These are phyloP conservation scores for Australoheros facetus DNA, from an alignment of 2,797 vertebrate genomes.

Conservation along the genomic window DNA sequence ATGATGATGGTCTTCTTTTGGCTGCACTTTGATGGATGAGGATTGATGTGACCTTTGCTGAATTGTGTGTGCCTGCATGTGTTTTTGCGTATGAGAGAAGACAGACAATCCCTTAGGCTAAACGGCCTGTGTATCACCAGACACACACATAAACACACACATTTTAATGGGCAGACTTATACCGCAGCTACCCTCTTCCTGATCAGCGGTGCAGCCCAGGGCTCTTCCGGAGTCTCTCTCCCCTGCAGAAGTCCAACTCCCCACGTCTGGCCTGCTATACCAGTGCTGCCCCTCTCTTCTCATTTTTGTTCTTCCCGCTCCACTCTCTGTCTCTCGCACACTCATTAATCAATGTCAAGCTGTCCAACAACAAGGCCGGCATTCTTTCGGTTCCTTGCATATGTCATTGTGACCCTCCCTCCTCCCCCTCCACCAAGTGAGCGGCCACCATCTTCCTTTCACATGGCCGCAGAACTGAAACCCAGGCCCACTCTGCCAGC, in stretches of 20 bases:
- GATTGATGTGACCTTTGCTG: slow-evolving; percentile 62
- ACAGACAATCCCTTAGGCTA: slow-evolving; percentile 60
- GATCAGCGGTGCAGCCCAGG: slow-evolving; percentile 63
- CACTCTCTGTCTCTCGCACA: slow-evolving; percentile 77
- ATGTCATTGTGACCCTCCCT: slow-evolving; percentile 89
- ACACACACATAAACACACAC: slow-evolving; percentile 17
- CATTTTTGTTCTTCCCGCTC: slow-evolving; percentile 65
- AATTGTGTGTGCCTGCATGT: slow-evolving; percentile 52
- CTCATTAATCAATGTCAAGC: slow-evolving; percentile 99
- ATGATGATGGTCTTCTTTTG: slow-evolving; percentile 49
- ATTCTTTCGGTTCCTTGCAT: slow-evolving; percentile 91
- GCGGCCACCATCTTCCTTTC: slow-evolving; percentile 83
- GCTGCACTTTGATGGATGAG: slow-evolving; percentile 66
- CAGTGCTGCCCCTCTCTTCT: slow-evolving; percentile 72
- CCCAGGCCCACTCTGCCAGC: slow-evolving; percentile 77
- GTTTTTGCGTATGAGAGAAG: slow-evolving; percentile 64
- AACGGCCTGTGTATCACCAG: slow-evolving; percentile 38
- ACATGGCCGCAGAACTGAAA: slow-evolving; percentile 86
- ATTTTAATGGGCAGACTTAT: slow-evolving; percentile 31
- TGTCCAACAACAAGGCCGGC: slow-evolving; percentile 92
- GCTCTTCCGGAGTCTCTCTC: slow-evolving; percentile 72
- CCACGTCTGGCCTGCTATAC: slow-evolving; percentile 62
- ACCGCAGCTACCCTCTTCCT: slow-evolving; percentile 58
- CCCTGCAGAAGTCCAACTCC: slow-evolving; percentile 45
- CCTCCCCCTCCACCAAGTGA: slow-evolving; percentile 58